Percentiles rank a stretch among this genome's conserved stretches.
Conservation (phyloP, 2,797 vertebrate species). For the Loris lydekkerianus region DNA sequence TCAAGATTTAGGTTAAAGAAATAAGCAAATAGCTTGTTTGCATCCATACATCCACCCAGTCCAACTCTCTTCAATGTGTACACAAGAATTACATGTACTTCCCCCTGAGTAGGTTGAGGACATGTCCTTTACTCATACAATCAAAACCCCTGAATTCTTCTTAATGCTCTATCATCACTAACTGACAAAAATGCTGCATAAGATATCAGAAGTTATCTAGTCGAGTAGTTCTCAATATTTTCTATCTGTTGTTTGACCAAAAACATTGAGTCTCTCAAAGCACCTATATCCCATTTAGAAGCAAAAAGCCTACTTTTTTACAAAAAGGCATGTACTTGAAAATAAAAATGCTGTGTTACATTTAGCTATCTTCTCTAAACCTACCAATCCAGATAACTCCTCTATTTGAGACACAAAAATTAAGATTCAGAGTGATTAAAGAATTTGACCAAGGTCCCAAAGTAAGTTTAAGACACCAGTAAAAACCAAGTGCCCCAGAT, state of each 20-base stretch:
- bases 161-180: not conserved
- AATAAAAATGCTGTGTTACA: slow-evolving; percentile 14
- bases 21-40: slow-evolving; percentile 28
- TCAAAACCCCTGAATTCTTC: slow-evolving; percentile 7
- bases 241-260: not conserved
- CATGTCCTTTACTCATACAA: not conserved
- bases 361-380: slow-evolving; percentile 10
- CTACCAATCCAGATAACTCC: not conserved
- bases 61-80: not conserved
- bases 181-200: not conserved
- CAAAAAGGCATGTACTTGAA: not conserved
- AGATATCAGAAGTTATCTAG: not conserved
- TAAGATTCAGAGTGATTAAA: slow-evolving; percentile 36
- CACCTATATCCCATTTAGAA: slow-evolving; percentile 19
- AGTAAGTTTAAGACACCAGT: not conserved
- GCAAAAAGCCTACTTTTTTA: not conserved
- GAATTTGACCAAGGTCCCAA: slow-evolving; percentile 10
- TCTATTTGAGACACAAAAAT: slow-evolving; percentile 9
- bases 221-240: not conserved
- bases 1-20: slow-evolving; percentile 38
- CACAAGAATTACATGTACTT: not conserved
- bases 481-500: slow-evolving; percentile 7
- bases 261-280: slow-evolving; percentile 2
- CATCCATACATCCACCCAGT: not conserved
- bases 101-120: not conserved